These are phyloP conservation scores for Nycticorax nycticorax DNA, from an alignment of 2,113 vertebrate genomes.

Conservation along the genomic window DNA sequence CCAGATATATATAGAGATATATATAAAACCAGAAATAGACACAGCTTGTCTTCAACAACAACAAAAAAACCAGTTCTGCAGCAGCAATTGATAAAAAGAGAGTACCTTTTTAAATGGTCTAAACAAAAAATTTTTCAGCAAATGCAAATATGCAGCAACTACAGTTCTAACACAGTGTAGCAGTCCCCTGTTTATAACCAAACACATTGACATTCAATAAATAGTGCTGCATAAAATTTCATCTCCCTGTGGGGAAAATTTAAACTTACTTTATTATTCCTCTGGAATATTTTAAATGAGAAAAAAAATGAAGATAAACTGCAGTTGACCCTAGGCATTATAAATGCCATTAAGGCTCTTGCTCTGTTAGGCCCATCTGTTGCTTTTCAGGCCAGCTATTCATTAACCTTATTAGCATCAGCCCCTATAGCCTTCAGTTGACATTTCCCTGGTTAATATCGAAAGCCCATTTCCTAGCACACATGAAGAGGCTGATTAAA, in stretches of 20 bases:
- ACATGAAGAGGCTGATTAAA: conserved; percentile 62
- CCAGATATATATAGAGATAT: neutral
- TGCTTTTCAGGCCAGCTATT: conserved; percentile 75
- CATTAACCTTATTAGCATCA: conserved; percentile 79
- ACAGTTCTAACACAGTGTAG: neutral
- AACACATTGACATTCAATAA: conserved; percentile 73
- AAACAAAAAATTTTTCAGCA: conserved; percentile 30
- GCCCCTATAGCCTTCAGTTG: conserved; percentile 71
- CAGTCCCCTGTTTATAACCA: conserved; percentile 48
- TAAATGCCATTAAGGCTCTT: conserved; percentile 69
- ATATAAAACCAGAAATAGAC: neutral
- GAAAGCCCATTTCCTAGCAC: conserved; percentile 57
- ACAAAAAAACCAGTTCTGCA: neutral
- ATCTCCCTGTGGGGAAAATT: conserved; percentile 70
- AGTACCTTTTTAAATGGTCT: neutral
- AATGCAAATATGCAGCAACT: conserved; percentile 11
- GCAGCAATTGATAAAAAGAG: neutral
- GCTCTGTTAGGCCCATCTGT: conserved; percentile 72
- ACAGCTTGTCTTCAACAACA: neutral
- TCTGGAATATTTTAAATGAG: conserved; percentile 74
- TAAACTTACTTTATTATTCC: conserved; percentile 72
- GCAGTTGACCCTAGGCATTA: conserved; percentile 75
- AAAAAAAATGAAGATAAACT: conserved; percentile 77
- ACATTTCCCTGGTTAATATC: conserved; percentile 74
- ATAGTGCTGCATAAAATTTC: conserved; percentile 69